Percentiles rank a stretch among this genome's conserved stretches.
Evolutionary conservation across 2,797 vertebrate genomes (phyloP).

Genomic region (Peromyscus attwateri): DNA sequence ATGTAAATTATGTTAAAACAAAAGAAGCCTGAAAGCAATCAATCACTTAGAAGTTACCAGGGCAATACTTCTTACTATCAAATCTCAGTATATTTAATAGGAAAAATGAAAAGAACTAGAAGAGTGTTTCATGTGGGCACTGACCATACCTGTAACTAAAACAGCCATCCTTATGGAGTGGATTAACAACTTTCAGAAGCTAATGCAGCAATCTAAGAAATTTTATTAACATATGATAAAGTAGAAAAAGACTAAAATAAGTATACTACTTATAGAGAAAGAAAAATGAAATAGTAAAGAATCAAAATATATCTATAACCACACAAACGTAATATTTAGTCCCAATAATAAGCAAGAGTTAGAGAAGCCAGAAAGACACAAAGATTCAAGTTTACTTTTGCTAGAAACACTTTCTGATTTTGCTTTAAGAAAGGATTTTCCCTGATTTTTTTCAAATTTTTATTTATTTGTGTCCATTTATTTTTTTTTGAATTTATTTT

Average conservation of each 20-base stretch:
- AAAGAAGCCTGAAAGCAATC: not conserved
- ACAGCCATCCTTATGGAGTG: not conserved
- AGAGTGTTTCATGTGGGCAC: not conserved
- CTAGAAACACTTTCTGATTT: not conserved
- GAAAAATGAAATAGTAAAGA: not conserved
- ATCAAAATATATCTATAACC: not conserved
- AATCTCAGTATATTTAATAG: not conserved
- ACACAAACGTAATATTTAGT: not conserved
- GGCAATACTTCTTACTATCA: not conserved
- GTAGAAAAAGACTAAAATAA: not conserved
- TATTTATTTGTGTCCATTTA: not conserved
- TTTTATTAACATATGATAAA: not conserved
- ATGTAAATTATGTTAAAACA: not conserved
- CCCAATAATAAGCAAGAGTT: not conserved
- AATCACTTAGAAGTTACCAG: not conserved
- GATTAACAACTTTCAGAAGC: not conserved
- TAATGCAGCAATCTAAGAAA: not conserved
- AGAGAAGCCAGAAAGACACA: not conserved
- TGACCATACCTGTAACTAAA: not conserved
- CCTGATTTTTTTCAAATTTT: not conserved
- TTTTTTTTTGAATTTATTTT: too few relatives aligned
- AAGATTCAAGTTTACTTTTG: not conserved
- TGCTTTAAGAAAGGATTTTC: not conserved
- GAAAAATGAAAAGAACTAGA: not conserved
- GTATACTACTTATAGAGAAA: not conserved